Evolutionary conservation across 2,888 invertebrate genomes (phyloP), one percentile per base, ranked within the genome.

Genomic region (Pristionchus japonicus): DNA sequence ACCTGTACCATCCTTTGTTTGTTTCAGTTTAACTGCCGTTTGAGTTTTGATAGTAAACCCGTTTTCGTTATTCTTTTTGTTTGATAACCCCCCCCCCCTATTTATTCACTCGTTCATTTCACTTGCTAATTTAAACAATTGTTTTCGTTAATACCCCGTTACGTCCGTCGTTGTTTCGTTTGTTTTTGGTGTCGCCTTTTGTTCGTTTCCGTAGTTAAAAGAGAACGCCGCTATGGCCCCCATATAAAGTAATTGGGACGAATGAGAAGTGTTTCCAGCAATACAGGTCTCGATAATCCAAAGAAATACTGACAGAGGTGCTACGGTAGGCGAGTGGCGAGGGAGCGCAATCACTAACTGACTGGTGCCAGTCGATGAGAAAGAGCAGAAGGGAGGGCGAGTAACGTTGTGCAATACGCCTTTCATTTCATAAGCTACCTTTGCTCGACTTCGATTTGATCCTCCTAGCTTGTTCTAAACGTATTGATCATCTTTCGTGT

Each of bases 391-490:
- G 15, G 43, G 9, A 11, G 43, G 43, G 6, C 27, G 77, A n/a
- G 34, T 70, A 77, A 43, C 77, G 43, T 77, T 77, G 77, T 77
- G 77, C 77, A 77, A 77, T 77, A 6, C 43, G n/a, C 74, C n/a
- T 40, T 77, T 27, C 23, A 77, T 3, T 77, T 47, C 43, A 77
- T n/a, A n/a, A n/a, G n/a, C n/a, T n/a, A n/a, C n/a, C n/a, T n/a
- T n/a, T n/a, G n/a, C n/a, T n/a, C n/a, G n/a, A n/a, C n/a, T n/a
- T n/a, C n/a, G n/a, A n/a, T n/a, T n/a, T n/a, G n/a, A n/a, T n/a
- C n/a, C n/a, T n/a, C n/a, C n/a, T n/a, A n/a, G n/a, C n/a, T n/a
- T n/a, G n/a, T n/a, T n/a, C n/a, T n/a, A n/a, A n/a, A n/a, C n/a
- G n/a, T n/a, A n/a, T n/a, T n/a, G n/a, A n/a, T n/a, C n/a, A n/a